Conservation (phyloP, 2,113 vertebrate genomes). For the Pseudolaguvia tuberculata region DNA sequence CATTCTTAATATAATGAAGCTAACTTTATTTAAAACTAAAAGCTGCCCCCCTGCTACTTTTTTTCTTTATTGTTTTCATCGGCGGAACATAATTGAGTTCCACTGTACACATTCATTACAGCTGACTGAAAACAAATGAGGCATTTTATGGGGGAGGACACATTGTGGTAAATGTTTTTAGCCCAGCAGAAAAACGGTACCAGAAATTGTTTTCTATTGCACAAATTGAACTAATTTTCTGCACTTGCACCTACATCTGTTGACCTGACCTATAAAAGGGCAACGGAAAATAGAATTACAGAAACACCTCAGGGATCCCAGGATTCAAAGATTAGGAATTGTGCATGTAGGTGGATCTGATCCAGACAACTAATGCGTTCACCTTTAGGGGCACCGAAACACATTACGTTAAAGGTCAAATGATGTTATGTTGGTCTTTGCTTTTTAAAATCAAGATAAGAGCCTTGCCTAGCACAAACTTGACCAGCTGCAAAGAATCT, state of each 20-base stretch:
- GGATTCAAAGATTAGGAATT: conserved; percentile 72
- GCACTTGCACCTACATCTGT: conserved; percentile 64
- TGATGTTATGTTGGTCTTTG: conserved; percentile 57
- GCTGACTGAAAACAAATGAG: conserved; percentile 73
- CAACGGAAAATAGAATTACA: conserved; percentile 79
- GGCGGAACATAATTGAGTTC: conserved; percentile 68
- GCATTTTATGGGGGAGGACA: conserved; percentile 75
- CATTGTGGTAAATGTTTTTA: conserved; percentile 80
- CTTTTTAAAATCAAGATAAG: background rate
- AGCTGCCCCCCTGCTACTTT: background rate
- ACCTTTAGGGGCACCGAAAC: conserved; percentile 72
- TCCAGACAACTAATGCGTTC: conserved; percentile 67
- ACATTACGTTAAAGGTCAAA: conserved; percentile 68
- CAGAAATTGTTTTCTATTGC: conserved; percentile 72
- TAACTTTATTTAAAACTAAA: too few relatives aligned
- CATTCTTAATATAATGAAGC: too few relatives aligned
- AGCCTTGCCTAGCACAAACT: background rate
- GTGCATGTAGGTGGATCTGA: conserved; percentile 61
- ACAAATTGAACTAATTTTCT: conserved; percentile 58
- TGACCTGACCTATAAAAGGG: conserved; percentile 85
- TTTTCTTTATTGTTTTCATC: conserved; percentile 15
- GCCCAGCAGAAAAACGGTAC: conserved; percentile 69
- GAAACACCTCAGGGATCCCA: conserved; percentile 66
- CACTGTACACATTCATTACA: conserved; percentile 67
- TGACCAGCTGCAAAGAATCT: background rate